These are phyloP conservation scores for Hyalella azteca DNA, from an alignment of 2,888 invertebrate genomes.

Conservation along the genomic window DNA sequence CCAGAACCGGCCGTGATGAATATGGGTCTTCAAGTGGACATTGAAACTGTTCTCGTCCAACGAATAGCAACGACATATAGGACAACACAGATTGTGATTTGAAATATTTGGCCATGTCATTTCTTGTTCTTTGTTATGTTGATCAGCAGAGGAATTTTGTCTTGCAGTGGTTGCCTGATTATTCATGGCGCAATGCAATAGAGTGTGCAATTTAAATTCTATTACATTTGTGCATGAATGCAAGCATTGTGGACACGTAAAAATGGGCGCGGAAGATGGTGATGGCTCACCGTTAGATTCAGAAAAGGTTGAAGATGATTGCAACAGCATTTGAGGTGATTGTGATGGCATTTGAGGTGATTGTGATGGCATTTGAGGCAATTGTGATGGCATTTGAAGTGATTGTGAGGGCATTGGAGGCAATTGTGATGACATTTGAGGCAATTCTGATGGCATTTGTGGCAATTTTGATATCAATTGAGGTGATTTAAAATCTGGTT, in stretches of 20 bases:
- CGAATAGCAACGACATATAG: conserved; percentile 19
- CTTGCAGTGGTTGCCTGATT: background rate
- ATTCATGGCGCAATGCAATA: background rate
- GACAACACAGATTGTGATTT: background rate
- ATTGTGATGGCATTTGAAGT: no score
- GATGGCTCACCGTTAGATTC: no score
- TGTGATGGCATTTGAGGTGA: background rate
- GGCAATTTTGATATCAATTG: no score
- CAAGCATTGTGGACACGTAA: background rate
- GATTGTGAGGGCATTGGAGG: no score
- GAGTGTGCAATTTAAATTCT: conserved; percentile 4
- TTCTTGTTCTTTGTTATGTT: background rate
- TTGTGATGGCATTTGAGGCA: background rate
- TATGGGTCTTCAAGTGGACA: background rate
- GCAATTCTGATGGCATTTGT: no score
- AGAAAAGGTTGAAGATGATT: no score
- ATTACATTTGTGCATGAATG: background rate
- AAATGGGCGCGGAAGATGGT: background rate
- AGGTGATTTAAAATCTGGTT: no score
- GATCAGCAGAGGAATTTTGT: background rate
- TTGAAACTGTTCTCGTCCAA: background rate
- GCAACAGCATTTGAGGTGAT: background rate
- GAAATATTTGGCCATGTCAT: conserved; percentile 8
- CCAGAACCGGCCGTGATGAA: conserved; percentile 16
- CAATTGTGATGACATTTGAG: no score